Conservation (phyloP, 1,140 invertebrate species). For the Acromyrmex charruanus region DNA sequence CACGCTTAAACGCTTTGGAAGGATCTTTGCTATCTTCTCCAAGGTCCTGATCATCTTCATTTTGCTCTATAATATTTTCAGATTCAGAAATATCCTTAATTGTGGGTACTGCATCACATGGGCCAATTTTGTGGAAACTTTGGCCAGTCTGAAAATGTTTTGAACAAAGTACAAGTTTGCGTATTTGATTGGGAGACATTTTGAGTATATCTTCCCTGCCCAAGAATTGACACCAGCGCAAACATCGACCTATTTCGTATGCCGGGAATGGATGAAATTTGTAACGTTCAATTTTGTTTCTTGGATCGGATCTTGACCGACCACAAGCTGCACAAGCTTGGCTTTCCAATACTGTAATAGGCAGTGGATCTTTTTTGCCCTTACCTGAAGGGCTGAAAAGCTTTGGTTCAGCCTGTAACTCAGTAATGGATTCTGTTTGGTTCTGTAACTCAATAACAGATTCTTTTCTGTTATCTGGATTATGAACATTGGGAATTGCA, state of each 20-base stretch:
- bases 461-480: constrained; percentile 72
- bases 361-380: constrained; percentile 77
- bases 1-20: constrained; percentile 65
- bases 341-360: constrained; percentile 80
- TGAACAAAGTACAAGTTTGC: constrained; percentile 84
- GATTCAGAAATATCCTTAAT: constrained; percentile 72
- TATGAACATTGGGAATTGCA: constrained; percentile 82
- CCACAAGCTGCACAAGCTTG: constrained; percentile 85
- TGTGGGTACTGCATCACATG: constrained; percentile 84
- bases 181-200: constrained; percentile 86
- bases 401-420: constrained; percentile 71
- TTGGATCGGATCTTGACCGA: constrained; percentile 81
- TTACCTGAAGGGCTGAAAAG: constrained; percentile 69
- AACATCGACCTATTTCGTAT: constrained; percentile 85
- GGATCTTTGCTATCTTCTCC: constrained; percentile 64
- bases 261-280: constrained; percentile 86
- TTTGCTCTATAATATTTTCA: constrained; percentile 20
- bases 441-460: neutral
- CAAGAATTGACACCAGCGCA: constrained; percentile 85
- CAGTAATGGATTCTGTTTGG: constrained; percentile 68
- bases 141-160: constrained; percentile 84
- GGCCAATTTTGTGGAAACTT: constrained; percentile 82
- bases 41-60: constrained; percentile 63
- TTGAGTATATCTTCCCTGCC: constrained; percentile 84
- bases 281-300: constrained; percentile 82